Evolutionary conservation across 2,888 invertebrate species (phyloP).

Genomic region (Pocota personata): DNA sequence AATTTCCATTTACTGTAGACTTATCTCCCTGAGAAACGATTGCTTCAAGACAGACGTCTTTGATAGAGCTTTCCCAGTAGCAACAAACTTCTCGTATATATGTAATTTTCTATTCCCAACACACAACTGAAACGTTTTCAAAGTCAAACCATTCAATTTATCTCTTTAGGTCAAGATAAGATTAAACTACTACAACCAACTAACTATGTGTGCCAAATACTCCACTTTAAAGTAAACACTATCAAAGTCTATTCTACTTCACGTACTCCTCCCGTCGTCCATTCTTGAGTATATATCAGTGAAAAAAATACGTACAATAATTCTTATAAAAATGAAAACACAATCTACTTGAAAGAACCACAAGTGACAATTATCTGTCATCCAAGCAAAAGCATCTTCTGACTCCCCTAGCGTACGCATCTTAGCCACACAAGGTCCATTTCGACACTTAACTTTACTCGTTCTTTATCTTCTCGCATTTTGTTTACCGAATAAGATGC

Average conservation of each 20-base stretch:
- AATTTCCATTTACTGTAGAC: too few relatives aligned
- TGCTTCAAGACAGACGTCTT: too few relatives aligned
- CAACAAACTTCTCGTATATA: too few relatives aligned
- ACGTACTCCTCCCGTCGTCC: background rate
- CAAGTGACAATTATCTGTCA: constrained; percentile 42
- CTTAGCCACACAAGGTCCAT: background rate
- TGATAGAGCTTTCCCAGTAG: too few relatives aligned
- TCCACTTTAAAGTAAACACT: constrained; percentile 25
- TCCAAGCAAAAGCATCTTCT: background rate
- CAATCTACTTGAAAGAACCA: constrained; percentile 12
- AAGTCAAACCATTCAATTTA: constrained; percentile 55
- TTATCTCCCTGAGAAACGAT: too few relatives aligned
- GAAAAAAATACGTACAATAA: background rate
- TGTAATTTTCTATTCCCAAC: background rate
- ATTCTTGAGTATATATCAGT: background rate
- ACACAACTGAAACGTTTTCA: constrained; percentile 11
- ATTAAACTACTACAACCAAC: constrained; percentile 35
- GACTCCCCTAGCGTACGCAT: background rate
- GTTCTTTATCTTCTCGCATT: constrained; percentile 16
- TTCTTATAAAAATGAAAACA: background rate
- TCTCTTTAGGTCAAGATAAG: constrained; percentile 65
- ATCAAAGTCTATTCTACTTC: background rate
- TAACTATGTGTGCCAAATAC: background rate
- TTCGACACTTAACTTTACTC: background rate
- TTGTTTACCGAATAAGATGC: constrained; percentile 13